Base-by-base conservation (phyloP, 2,113 vertebrate species). In the Syngnathus typhle region DNA sequence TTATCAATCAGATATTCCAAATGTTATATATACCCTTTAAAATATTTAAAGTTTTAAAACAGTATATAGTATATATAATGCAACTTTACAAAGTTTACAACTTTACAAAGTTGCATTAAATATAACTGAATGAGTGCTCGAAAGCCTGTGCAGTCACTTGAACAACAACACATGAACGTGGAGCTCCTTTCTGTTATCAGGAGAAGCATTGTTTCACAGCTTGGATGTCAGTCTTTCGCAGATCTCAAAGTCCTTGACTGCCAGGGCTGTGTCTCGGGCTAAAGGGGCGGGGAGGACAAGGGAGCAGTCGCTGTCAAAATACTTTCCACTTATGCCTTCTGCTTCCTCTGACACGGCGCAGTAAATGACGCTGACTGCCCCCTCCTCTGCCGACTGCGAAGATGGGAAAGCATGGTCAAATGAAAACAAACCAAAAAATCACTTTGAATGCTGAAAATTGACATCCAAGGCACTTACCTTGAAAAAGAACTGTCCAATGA, bases 261-360 rank as follows among this genome's bases (percentile, higher is more conserved):
- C 91, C 0, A 94, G 68, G 4, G 81, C 86, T 0, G 82, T 0
- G 0, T 98, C 94, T 1, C 70, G 82, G 18, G 93, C 92, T 0
- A 83, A 44, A 0, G 49, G 19, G 0, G 87, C 58, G 0, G 94
- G 93, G 21, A 92, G 89, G 0, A 12, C 70, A 64, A 95, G 72
- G 3, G 73, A 38, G 70, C 93, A 95, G 79, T 89, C 83, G 8
- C 92, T 91, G 81, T 90, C 90, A 0, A 96, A 91, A 62, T 95
- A 95, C 70, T 95, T 96, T 11, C 95, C 95, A 0, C 85, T 90
- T 77, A 95, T 73, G 9, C 91, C 93, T 1, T 89, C 85, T 0
- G 77, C 86, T 43, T 97, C 94, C 60, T 93, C 90, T 0, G 94
- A 85, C 3, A 98, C 74, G 0, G 93, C 90, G 1, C 94, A 92